Evolutionary conservation across 1,140 invertebrate species (phyloP).

Genomic region (Asbolus verrucosus): DNA sequence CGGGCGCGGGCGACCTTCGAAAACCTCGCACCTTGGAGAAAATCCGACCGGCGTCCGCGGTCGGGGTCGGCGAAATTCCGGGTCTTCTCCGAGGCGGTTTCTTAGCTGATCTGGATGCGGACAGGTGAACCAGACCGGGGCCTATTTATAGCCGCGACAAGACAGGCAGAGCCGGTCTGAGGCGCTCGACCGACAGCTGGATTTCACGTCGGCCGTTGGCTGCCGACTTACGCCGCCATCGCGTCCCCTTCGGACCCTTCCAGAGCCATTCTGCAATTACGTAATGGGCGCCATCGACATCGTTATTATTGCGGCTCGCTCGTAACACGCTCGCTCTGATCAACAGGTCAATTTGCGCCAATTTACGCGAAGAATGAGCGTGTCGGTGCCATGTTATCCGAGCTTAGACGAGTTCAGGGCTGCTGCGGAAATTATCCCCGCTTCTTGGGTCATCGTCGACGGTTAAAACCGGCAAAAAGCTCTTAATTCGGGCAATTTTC

Average conservation of each 20-base stretch:
- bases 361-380: too few relatives aligned
- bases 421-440: too few relatives aligned
- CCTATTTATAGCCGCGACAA: slow-evolving; percentile 41
- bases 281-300: too few relatives aligned
- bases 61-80: not conserved
- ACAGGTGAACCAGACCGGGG: slow-evolving; percentile 41
- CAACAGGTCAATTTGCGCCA: too few relatives aligned
- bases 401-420: too few relatives aligned
- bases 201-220: slow-evolving; percentile 18
- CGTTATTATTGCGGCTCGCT: slow-evolving; percentile 4
- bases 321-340: too few relatives aligned
- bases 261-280: not conserved
- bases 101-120: slow-evolving; percentile 35
- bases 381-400: too few relatives aligned
- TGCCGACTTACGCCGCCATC: slow-evolving; percentile 23
- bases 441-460: too few relatives aligned
- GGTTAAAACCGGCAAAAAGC: too few relatives aligned
- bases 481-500: too few relatives aligned
- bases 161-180: slow-evolving; percentile 34
- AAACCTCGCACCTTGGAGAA: not conserved
- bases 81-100: too few relatives aligned
- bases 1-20: not conserved
- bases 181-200: slow-evolving; percentile 5
- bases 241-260: not conserved
- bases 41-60: too few relatives aligned